phyloP scores from a whole-genome alignment of 1,140 invertebrate genomes.

The Planococcus citri region DNA sequence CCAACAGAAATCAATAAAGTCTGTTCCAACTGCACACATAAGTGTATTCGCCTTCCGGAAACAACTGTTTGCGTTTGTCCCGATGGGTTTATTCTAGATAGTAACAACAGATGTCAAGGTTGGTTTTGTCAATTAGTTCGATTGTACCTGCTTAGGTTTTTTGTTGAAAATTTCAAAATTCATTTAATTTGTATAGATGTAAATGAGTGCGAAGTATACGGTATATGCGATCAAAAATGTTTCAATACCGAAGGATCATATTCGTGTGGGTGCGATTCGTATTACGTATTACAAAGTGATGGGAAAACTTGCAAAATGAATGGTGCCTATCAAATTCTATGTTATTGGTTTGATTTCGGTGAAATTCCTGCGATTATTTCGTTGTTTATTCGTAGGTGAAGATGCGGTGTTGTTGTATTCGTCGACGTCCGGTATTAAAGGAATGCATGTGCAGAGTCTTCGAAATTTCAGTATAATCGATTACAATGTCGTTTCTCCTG shows the following conservation, averaged over 20 bases:
- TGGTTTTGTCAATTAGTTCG: constrained; percentile 24
- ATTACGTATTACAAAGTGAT: constrained; percentile 53
- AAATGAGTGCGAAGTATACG: constrained; percentile 63
- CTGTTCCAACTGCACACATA: constrained; percentile 34
- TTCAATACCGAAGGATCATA: constrained; percentile 62
- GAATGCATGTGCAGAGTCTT: background rate
- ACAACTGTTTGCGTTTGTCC: constrained; percentile 39
- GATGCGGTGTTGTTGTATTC: background rate
- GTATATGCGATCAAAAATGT: constrained; percentile 74
- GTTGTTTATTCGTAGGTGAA: background rate
- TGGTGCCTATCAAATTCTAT: constrained; percentile 25
- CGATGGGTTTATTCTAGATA: constrained; percentile 32
- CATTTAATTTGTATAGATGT: constrained; percentile 43
- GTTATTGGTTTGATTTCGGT: constrained; percentile 25
- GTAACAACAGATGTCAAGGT: constrained; percentile 25
- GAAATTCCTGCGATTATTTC: background rate
- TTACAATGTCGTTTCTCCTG: background rate
- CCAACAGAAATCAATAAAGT: background rate
- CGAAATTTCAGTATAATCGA: background rate
- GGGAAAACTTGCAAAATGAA: constrained; percentile 54
- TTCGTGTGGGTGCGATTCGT: constrained; percentile 61
- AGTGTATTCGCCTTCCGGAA: constrained; percentile 34
- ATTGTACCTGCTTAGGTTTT: background rate
- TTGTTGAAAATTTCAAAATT: background rate
- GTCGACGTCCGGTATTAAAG: background rate